Evolutionary conservation across 64 coral and sea anemone genomes (phyloP), one percentile per base, ranked within the genome.

Genomic region (Pachyseris speciosa): DNA sequence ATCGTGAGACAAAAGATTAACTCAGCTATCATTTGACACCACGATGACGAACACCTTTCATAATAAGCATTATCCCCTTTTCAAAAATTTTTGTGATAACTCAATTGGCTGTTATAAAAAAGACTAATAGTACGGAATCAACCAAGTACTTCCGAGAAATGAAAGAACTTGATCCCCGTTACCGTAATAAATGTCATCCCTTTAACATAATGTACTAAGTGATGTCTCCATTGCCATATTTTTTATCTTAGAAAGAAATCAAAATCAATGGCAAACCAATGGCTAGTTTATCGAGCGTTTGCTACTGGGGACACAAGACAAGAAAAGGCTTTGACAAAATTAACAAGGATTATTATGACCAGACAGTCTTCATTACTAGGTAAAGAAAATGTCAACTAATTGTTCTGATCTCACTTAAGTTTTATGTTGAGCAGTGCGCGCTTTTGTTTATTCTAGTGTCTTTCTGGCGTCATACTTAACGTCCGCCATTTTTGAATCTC

Each of bases 331-430:
- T 48, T 28, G 88, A 83, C 12, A 85, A 70, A 24, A 49, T 32
- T 24, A 68, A 12, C 43, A 50, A 64, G 40, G 64, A 86, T 25
- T 95, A 28, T 32, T 81, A 95, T 38, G 94, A 95, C 38, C 94
- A 95, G 34, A 91, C 94, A 0, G 74, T 91, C 11, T 95, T 80
- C 24, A 27, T 95, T 26, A 95, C 94, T 37, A 95, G 89, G 94
- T 95, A 87, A 49, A 2, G 45, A 19, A 0, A 7, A 8, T 47
- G n/a, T n/a, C n/a, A n/a, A n/a, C n/a, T n/a, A n/a, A n/a, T n/a
- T n/a, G n/a, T n/a, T n/a, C n/a, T n/a, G n/a, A n/a, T 50, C 6
- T 24, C 0, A 11, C 28, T 20, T 25, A 25, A 27, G 27, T 61
- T 61, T 61, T 29, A 67, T n/a, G 44, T 1, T 9, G 44, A 47